Evolutionary conservation across 2,113 vertebrate species (phyloP).

Genomic region (Poeciliopsis turrubarensis): DNA sequence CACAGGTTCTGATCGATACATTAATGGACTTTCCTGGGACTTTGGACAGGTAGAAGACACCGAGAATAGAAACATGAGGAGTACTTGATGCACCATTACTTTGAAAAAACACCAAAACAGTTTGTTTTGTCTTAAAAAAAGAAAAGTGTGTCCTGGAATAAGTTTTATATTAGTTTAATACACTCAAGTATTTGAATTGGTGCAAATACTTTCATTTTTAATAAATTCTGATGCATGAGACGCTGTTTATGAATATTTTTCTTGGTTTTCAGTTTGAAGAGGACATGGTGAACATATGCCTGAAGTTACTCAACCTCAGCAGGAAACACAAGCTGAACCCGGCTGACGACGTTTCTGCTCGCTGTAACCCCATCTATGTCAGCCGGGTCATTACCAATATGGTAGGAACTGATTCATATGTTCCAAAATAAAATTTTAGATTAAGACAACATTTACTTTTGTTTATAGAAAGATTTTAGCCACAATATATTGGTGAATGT

Average conservation of each 20-base stretch:
- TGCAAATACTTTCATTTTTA: background rate
- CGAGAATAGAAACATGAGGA: too few relatives aligned
- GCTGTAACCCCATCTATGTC: conserved; percentile 86
- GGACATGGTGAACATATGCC: conserved; percentile 83
- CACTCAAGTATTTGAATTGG: too few relatives aligned
- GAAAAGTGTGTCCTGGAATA: too few relatives aligned
- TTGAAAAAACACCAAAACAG: too few relatives aligned
- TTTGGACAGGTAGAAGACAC: conserved; percentile 53
- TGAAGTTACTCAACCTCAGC: conserved; percentile 85
- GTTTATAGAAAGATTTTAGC: too few relatives aligned
- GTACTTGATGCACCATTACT: too few relatives aligned
- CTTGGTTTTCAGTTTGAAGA: conserved; percentile 85
- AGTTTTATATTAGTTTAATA: too few relatives aligned
- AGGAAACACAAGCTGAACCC: conserved; percentile 75
- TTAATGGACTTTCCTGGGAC: conserved; percentile 76
- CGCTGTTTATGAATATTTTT: background rate
- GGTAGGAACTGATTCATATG: conserved; percentile 72
- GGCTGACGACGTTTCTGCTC: conserved; percentile 70
- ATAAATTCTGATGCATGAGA: too few relatives aligned
- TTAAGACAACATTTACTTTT: too few relatives aligned
- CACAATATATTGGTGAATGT: too few relatives aligned
- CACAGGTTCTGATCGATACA: conserved; percentile 73
- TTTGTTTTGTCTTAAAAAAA: too few relatives aligned
- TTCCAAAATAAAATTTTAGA: background rate
- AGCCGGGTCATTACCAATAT: conserved; percentile 87